Evolutionary conservation across 37 sponge, comb jelly and placozoan genomes (phyloP).

Genomic region (Cladorhizidae sp.): DNA sequence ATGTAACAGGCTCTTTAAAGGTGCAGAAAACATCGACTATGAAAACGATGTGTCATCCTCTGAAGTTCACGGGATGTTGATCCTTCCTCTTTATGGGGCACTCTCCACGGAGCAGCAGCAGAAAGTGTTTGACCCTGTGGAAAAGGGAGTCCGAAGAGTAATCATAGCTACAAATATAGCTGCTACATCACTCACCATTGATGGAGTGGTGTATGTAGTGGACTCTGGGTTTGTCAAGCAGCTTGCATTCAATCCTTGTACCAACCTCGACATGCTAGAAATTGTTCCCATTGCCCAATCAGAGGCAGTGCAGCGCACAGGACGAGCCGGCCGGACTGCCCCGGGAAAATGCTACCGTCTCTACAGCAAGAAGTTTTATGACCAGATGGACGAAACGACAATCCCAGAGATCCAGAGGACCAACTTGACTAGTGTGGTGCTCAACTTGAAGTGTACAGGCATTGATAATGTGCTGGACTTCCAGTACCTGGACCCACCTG

Average conservation of each 20-base stretch:
- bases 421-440: constrained; percentile 81
- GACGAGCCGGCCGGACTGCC: constrained; percentile 82
- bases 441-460: constrained; percentile 82
- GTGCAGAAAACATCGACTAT: constrained; percentile 82
- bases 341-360: constrained; percentile 82
- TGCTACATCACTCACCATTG: constrained; percentile 88
- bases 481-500: constrained; percentile 87
- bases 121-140: constrained; percentile 72
- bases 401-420: constrained; percentile 90
- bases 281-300: constrained; percentile 84
- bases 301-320: constrained; percentile 83
- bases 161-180: constrained; percentile 93
- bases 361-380: constrained; percentile 70
- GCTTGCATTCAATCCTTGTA: constrained; percentile 74
- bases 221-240: constrained; percentile 91
- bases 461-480: constrained; percentile 82
- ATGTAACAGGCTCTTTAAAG: constrained; percentile 78
- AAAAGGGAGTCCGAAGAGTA: constrained; percentile 60
- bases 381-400: constrained; percentile 52
- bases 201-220: constrained; percentile 88
- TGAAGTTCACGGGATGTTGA: constrained; percentile 62
- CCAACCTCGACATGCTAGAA: constrained; percentile 76
- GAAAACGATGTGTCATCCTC: constrained; percentile 68
- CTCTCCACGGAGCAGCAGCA: constrained; percentile 85
- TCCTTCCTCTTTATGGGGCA: constrained; percentile 86